A percentile compares a stretch with the other conserved stretches of the same genome.
Conservation (phyloP, 2,888 invertebrate genomes). For the Lepas anatifera region DNA sequence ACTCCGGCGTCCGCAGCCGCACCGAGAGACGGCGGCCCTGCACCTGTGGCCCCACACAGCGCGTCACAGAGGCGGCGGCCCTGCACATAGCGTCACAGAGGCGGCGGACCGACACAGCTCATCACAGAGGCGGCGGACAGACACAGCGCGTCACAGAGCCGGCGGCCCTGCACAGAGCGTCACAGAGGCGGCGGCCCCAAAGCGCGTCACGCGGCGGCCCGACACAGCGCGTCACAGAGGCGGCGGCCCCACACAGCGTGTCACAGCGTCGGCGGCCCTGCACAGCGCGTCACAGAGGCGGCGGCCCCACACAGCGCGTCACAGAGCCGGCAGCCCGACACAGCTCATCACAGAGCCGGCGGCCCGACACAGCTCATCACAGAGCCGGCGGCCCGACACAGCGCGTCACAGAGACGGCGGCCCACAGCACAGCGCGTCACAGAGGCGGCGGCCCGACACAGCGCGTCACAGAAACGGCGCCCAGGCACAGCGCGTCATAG, state of each 20-base stretch:
- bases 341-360: neutral
- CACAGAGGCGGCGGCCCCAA: no score
- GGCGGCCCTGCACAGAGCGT: no score
- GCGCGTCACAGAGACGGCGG: no score
- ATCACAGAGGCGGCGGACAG: no score
- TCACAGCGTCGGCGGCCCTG: conserved; percentile 46
- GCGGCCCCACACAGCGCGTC: neutral
- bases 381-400: no score
- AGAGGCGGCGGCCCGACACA: no score
- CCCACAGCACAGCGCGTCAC: no score
- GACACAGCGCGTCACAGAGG: no score
- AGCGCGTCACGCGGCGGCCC: no score
- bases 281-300: neutral
- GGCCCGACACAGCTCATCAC: no score
- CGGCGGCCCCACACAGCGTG: no score
- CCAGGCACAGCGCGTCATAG: conserved; percentile 24
- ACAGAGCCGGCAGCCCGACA: neutral
- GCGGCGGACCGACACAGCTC: neutral
- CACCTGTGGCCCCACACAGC: conserved; percentile 27
- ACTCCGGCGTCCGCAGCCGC: conserved; percentile 67
- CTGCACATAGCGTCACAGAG: neutral
- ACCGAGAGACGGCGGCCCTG: conserved; percentile 46
- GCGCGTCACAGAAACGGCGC: conserved; percentile 48
- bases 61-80: neutral
- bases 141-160: no score